These are phyloP conservation scores for Ericerus pela DNA, from an alignment of 1,140 invertebrate genomes.

Conservation along the genomic window DNA sequence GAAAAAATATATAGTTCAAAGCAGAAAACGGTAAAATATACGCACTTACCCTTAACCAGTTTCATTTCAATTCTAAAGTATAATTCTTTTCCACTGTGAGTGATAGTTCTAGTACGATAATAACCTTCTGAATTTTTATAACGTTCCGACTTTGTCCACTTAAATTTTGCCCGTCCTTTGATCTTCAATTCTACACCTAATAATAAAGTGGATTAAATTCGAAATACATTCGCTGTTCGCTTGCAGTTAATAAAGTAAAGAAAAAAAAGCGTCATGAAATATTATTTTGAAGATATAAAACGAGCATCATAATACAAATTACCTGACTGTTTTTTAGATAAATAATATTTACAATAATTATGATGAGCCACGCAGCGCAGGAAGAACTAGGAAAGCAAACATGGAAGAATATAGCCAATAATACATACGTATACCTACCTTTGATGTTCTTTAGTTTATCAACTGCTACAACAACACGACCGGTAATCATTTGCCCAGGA, in stretches of 20 bases:
- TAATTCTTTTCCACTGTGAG: conserved; percentile 46
- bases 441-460: conserved; percentile 46
- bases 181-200: conserved; percentile 51
- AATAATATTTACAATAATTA: neutral
- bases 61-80: conserved; percentile 52
- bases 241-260: no score
- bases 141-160: conserved; percentile 47
- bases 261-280: no score
- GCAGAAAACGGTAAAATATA: no score
- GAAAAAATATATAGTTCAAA: no score
- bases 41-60: no score
- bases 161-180: conserved; percentile 52
- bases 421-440: conserved; percentile 20
- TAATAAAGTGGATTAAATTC: conserved; percentile 23
- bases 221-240: no score
- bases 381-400: neutral
- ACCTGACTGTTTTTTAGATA: neutral
- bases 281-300: no score
- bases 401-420: neutral
- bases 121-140: conserved; percentile 39
- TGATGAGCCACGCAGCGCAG: neutral
- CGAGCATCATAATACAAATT: conserved; percentile 10
- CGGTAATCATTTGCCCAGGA: conserved; percentile 47
- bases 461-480: conserved; percentile 42
- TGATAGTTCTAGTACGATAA: conserved; percentile 38